A percentile compares a stretch with the other conserved stretches of the same genome.
Conservation (phyloP, 2,113 vertebrate genomes). For the Aegypius monachus region DNA sequence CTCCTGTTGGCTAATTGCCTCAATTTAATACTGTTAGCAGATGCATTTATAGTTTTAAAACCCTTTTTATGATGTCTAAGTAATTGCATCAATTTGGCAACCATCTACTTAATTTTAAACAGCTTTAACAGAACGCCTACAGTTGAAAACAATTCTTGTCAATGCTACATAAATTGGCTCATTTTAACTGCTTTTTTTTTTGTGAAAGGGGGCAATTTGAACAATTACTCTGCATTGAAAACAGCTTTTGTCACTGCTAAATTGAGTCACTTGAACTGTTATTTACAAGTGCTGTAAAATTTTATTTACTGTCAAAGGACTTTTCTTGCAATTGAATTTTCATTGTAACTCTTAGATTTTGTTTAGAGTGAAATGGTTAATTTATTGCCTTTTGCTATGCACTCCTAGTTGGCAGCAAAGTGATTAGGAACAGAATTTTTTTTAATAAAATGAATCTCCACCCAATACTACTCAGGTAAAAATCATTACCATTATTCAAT, state of each 20-base stretch:
- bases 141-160: constrained; percentile 61
- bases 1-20: constrained; percentile 38
- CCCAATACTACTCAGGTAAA: neutral
- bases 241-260: constrained; percentile 57
- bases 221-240: constrained; percentile 53
- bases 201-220: constrained; percentile 38
- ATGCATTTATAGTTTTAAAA: constrained; percentile 46
- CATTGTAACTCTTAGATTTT: neutral
- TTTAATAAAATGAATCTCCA: neutral
- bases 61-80: constrained; percentile 46
- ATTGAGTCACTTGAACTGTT: constrained; percentile 45
- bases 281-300: constrained; percentile 58
- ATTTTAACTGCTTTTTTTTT: constrained; percentile 9
- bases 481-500: neutral
- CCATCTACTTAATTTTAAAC: constrained; percentile 59
- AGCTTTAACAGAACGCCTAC: constrained; percentile 42
- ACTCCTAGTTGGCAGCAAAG: neutral
- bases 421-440: neutral
- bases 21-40: constrained; percentile 44
- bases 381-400: neutral
- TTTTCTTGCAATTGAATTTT: constrained; percentile 22
- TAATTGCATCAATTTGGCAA: constrained; percentile 60
- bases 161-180: constrained; percentile 51
- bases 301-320: constrained; percentile 44
- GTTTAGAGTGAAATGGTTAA: constrained; percentile 25